Evolutionary conservation across 35 echinoderm and acorn worm genomes (phyloP), one percentile per base, ranked within the genome.

Genomic region (Holothuria glaberrima): DNA sequence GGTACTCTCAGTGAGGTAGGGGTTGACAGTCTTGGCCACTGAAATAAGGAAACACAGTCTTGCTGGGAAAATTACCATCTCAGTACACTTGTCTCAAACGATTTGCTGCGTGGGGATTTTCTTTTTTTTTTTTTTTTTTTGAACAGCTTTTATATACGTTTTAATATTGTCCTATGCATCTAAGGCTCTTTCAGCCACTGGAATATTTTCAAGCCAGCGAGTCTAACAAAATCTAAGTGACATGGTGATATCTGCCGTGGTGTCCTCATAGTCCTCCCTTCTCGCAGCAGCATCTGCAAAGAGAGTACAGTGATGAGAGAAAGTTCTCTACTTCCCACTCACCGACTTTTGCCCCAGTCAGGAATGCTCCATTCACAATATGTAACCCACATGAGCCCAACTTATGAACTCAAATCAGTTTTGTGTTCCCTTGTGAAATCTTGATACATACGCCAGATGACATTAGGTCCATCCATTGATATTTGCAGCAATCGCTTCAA

Each of bases 201-300:
- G 36, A 2, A 41, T 7, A 41, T 7, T 41, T 7, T 41, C 36
- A 9, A 93, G 68, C 91, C 75, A 89, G 25, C 63, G 33, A 19
- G 70, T 75, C 35, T 81, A 89, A 41, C 92, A 90, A 57, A 93
- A 90, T 80, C 41, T 88, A 9, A 89, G 60, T 38, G 92, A 86
- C 71, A 93, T 82, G 32, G 48, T 65, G 66, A 46, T 10, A 82
- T 67, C 35, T 82, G 86, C 86, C 78, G 86, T 45, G 22, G 56
- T 81, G 6, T 28, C 66, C 12, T 75, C 28, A 62, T 77, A 92
- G 50, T 92, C 91, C 76, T 93, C 91, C 56, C 91, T 52, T 89
- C 91, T 88, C 26, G 91, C 91, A 31, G 86, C 86, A n/a, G 91
- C 21, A 89, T 93, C 91, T 21, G 71, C 26, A 44, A 93, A 93